Percentiles rank a stretch among this genome's conserved stretches.
phyloP scores from a whole-genome alignment of 1,140 invertebrate genomes.

The Eufriesea mexicana region DNA sequence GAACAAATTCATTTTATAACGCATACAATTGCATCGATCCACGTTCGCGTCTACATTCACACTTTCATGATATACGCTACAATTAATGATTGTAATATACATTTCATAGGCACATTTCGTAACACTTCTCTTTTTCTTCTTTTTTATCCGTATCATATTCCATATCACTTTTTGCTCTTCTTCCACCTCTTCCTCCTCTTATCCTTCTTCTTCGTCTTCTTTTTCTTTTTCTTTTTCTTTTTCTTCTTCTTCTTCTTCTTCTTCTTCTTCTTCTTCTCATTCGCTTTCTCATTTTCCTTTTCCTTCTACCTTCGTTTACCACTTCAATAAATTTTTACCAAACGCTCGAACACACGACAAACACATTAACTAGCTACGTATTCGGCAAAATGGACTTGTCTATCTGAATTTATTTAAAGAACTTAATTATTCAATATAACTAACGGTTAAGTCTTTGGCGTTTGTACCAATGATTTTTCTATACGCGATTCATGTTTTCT shows the following conservation, averaged over 20 bases:
- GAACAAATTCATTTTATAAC: not conserved
- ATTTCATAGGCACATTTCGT: slow-evolving; percentile 32
- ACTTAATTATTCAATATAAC: slow-evolving; percentile 54
- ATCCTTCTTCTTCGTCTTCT: not conserved
- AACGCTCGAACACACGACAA: slow-evolving; percentile 23
- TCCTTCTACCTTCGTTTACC: not conserved
- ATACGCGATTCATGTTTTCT: slow-evolving; percentile 42
- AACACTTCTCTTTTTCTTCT: not conserved
- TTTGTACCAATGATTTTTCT: slow-evolving; percentile 74
- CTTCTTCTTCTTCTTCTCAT: not conserved
- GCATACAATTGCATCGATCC: slow-evolving; percentile 22
- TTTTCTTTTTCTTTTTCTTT: not conserved
- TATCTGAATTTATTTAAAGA: slow-evolving; percentile 36
- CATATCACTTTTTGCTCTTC: not conserved
- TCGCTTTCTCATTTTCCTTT: not conserved
- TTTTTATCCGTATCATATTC: not conserved
- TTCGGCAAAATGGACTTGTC: slow-evolving; percentile 14
- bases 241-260: not conserved
- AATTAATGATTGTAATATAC: slow-evolving; percentile 20
- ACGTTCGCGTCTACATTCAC: slow-evolving; percentile 36
- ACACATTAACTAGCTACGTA: slow-evolving; percentile 33
- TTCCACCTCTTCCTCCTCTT: not conserved
- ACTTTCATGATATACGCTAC: slow-evolving; percentile 29
- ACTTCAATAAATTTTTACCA: slow-evolving; percentile 6
- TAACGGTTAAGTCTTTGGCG: slow-evolving; percentile 74